Conservation (phyloP, 2,113 vertebrate species). For the Myiozetetes cayanensis region DNA sequence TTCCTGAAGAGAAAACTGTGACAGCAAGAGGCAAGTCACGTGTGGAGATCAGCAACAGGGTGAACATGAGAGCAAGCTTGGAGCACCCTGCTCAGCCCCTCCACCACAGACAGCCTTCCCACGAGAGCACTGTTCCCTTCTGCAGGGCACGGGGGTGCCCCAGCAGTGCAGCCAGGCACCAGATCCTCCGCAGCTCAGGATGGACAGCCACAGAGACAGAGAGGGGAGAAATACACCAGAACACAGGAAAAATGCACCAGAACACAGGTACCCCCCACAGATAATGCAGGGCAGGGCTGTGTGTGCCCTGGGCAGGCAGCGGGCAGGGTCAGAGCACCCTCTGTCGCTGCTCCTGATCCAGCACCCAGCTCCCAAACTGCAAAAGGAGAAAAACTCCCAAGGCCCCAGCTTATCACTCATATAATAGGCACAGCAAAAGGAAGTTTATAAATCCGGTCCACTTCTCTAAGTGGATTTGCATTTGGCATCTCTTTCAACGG, state of each 20-base stretch:
- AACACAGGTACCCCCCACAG: neutral
- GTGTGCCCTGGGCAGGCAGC: neutral
- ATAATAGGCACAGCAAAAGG: neutral
- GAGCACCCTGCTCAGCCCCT: neutral
- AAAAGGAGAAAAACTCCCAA: neutral
- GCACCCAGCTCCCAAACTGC: neutral
- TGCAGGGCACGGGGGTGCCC: neutral
- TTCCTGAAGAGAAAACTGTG: neutral
- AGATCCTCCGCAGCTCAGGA: accelerated
- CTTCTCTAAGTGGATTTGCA: constrained; percentile 17
- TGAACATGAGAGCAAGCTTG: neutral
- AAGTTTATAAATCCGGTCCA: neutral
- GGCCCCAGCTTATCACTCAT: neutral
- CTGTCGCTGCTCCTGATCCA: neutral
- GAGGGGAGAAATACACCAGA: neutral
- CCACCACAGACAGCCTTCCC: accelerated
- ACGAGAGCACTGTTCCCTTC: neutral
- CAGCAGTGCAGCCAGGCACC: accelerated
- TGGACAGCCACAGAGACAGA: neutral
- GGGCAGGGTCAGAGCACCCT: neutral
- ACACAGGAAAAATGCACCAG: neutral
- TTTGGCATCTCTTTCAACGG: constrained; percentile 1
- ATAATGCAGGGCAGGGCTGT: neutral
- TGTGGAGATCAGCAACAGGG: neutral
- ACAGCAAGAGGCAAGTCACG: neutral